These are phyloP conservation scores for Hippocampus mohnikei DNA, from an alignment of 2,113 vertebrate species.

Conservation along the genomic window DNA sequence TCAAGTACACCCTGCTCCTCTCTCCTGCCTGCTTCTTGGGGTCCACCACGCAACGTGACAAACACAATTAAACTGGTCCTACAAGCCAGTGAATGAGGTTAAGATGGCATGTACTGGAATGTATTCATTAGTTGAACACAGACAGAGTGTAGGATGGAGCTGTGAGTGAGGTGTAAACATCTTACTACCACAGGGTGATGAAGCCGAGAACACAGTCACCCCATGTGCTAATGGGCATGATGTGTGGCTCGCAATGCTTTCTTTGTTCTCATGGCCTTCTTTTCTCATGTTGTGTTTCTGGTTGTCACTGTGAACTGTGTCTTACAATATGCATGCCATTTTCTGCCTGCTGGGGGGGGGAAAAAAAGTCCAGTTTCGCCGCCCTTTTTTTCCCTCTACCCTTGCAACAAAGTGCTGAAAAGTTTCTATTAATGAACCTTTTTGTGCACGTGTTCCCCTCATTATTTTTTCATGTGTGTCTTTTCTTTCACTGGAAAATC, in stretches of 20 bases:
- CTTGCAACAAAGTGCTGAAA: slow-evolving; percentile 18
- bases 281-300: slow-evolving; percentile 25
- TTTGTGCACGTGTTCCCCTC: slow-evolving; percentile 12
- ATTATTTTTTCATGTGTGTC: slow-evolving; percentile 9
- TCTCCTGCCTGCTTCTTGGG: too few species aligned
- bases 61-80: too few species aligned
- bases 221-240: not conserved
- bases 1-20: too few species aligned
- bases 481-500: slow-evolving; percentile 2
- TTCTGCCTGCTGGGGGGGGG: slow-evolving; percentile 3
- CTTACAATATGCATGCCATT: slow-evolving; percentile 24
- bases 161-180: not conserved
- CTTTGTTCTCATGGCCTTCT: slow-evolving; percentile 4
- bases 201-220: slow-evolving; percentile 15
- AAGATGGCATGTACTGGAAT: too few species aligned
- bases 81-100: too few species aligned
- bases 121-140: not conserved
- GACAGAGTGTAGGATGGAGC: not conserved
- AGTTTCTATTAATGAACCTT: slow-evolving; percentile 20
- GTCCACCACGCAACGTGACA: too few species aligned
- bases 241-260: not conserved
- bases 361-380: slow-evolving; percentile 15
- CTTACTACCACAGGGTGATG: slow-evolving; percentile 9
- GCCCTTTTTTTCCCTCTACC: not conserved
- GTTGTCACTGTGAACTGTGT: slow-evolving; percentile 18